A percentile compares a stretch with the other conserved stretches of the same genome.
Evolutionary conservation across 2,797 vertebrate genomes (phyloP).

Genomic region (Australoheros facetus): DNA sequence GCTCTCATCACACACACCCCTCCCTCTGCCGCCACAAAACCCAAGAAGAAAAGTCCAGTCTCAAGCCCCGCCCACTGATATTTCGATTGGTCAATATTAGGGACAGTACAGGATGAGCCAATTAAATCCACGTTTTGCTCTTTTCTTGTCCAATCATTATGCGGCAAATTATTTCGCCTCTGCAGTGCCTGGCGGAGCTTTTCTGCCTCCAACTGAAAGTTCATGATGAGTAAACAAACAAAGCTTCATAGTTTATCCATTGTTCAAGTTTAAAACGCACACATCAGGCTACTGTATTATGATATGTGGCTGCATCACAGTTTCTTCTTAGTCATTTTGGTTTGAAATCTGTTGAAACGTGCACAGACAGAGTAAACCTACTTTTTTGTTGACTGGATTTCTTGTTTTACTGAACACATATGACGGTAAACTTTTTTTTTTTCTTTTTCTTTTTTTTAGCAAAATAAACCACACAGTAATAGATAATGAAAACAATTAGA

Average conservation of each 20-base stretch:
- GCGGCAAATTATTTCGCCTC: not conserved
- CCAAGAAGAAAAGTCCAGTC: rapidly evolving
- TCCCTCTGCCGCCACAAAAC: slow-evolving; percentile 33
- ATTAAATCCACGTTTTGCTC: slow-evolving; percentile 28
- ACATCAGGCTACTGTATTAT: not conserved
- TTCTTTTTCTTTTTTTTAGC: too few species aligned
- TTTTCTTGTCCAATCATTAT: slow-evolving; percentile 16
- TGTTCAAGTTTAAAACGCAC: rapidly evolving
- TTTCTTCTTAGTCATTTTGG: not conserved
- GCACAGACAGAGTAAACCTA: not conserved
- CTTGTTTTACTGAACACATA: not conserved
- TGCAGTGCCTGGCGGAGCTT: not conserved
- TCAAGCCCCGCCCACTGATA: slow-evolving; percentile 30
- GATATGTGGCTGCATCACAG: not conserved
- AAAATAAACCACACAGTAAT: not conserved
- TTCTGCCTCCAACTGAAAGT: not conserved
- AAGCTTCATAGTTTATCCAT: not conserved
- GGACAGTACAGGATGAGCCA: slow-evolving; percentile 52
- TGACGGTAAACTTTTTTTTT: not conserved
- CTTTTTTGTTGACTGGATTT: not conserved
- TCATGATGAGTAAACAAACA: not conserved
- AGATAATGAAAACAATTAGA: not conserved
- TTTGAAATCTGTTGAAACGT: not conserved
- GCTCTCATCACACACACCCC: slow-evolving; percentile 13
- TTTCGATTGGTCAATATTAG: slow-evolving; percentile 63